These are phyloP conservation scores for Calameuta filiformis DNA, from an alignment of 2,888 invertebrate genomes.

Conservation along the genomic window DNA sequence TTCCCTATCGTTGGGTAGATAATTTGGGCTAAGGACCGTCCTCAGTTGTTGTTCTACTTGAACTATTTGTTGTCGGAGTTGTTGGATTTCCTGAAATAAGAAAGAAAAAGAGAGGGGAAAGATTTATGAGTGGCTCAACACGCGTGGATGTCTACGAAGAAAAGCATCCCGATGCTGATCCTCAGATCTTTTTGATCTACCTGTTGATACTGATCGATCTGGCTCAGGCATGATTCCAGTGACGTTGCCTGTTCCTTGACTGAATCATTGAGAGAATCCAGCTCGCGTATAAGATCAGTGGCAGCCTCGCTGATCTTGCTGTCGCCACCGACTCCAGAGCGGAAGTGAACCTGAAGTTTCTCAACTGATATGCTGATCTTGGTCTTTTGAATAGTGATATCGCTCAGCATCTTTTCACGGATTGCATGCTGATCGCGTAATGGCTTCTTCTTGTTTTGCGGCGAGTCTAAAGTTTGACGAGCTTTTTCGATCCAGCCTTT, in stretches of 20 bases:
- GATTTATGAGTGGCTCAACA: background rate
- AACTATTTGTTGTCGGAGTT: constrained; percentile 84
- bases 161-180: constrained; percentile 5
- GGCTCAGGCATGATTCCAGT: constrained; percentile 81
- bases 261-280: constrained; percentile 74
- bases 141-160: background rate
- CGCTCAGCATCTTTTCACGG: constrained; percentile 87
- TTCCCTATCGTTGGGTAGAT: constrained; percentile 85
- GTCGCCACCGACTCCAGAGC: constrained; percentile 85
- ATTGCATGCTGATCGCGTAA: constrained; percentile 87
- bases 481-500: constrained; percentile 91
- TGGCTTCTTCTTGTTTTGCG: constrained; percentile 87
- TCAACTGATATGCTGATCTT: constrained; percentile 90
- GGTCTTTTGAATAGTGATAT: constrained; percentile 89
- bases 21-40: constrained; percentile 83
- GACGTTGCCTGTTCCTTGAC: constrained; percentile 75
- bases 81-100: constrained; percentile 78
- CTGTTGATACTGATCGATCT: constrained; percentile 88
- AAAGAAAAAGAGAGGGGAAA: constrained; percentile 8
- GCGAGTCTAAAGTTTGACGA: constrained; percentile 78
- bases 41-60: constrained; percentile 90
- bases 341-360: constrained; percentile 92
- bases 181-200: constrained; percentile 48
- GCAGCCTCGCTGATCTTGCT: constrained; percentile 79
- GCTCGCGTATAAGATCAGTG: constrained; percentile 75